Evolutionary conservation across 92 coral and sea anemone genomes (phyloP), one percentile per base, ranked within the genome.

Genomic region (Pocillopora grandis): DNA sequence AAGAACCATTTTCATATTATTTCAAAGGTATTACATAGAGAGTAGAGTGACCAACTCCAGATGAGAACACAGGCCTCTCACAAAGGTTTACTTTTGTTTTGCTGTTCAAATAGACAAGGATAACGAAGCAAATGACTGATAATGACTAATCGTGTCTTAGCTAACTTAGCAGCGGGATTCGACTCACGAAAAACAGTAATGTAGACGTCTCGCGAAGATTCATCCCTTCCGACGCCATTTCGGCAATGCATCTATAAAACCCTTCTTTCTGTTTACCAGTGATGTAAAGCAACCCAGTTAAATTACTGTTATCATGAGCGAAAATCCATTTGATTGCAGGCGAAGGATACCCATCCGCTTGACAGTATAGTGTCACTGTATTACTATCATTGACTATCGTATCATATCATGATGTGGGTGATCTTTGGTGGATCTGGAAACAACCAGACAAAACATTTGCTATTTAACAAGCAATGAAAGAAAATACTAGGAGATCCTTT

Each of bases 251-350:
- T 66, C 71, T 66, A 31, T 66, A 66, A 36, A n/a, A n/a, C 13
- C 71, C 71, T 66, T 66, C 33, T 9, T 66, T 31, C 71, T 66
- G 27, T 66, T 23, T n/a, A n/a, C 71, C 71, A n/a, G 37, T 66
- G 71, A 66, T 66, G 35, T 5, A 11, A 11, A 66, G n/a, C 2
- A 31, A 15, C 19, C 11, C 12, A 4, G 71, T 19, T 0, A 66
- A 48, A 66, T 0, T 15, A 19, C 71, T 66, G 33, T 19, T 66
- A 9, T 66, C 33, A 19, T 27, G n/a, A 23, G n/a, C 35, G 21
- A 27, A 20, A 12, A 36, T 19, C 71, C 71, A 66, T 9, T 1
- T n/a, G 71, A 66, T 66, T 3, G 1, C 1, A 9, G 71, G 71
- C 12, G 9, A 20, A 12, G 71, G 71, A 15, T n/a, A 4, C 9